Evolutionary conservation across 2,113 vertebrate species (phyloP).

Genomic region (Sinocyclocheilus maitianheensis): DNA sequence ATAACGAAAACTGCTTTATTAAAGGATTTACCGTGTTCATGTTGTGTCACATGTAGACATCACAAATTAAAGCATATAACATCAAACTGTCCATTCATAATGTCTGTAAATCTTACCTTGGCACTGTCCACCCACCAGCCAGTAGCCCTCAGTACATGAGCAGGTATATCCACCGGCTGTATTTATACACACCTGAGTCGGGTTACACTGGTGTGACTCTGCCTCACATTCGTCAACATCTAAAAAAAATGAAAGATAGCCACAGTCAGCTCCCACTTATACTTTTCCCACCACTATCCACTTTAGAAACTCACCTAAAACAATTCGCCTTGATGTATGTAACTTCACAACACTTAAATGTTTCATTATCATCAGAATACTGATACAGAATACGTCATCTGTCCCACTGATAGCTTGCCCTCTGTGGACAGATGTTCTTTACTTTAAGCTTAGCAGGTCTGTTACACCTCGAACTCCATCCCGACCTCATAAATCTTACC

Average conservation of each 20-base stretch:
- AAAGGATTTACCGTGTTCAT: background rate
- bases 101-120: slow-evolving; percentile 80
- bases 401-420: background rate
- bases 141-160: slow-evolving; percentile 95
- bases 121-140: slow-evolving; percentile 93
- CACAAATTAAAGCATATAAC: background rate
- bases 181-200: slow-evolving; percentile 98
- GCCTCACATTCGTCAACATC: slow-evolving; percentile 94
- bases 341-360: background rate
- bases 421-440: slow-evolving; percentile 4
- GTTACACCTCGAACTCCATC: slow-evolving; percentile 2
- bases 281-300: background rate
- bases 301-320: background rate
- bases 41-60: background rate
- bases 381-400: background rate
- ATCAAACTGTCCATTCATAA: background rate
- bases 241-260: slow-evolving; percentile 67
- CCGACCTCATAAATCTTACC: slow-evolving; percentile 2
- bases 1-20: background rate
- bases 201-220: slow-evolving; percentile 94
- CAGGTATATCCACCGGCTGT: slow-evolving; percentile 95
- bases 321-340: background rate
- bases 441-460: background rate
- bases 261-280: background rate
- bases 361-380: background rate